Evolutionary conservation across 2,888 invertebrate genomes (phyloP).

Genomic region (Brachylomia viminalis): DNA sequence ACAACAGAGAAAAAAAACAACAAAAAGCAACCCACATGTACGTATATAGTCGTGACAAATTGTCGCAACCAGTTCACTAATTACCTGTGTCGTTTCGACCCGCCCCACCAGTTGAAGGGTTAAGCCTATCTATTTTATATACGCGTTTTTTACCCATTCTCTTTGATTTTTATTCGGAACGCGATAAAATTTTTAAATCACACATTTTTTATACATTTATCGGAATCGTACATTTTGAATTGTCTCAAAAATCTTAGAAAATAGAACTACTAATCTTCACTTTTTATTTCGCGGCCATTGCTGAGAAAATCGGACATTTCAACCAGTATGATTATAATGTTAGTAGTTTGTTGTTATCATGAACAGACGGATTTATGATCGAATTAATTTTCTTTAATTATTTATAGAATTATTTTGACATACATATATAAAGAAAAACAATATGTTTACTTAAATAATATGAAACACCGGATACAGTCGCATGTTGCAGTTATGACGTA

Average conservation of each 20-base stretch:
- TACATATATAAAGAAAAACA: neutral
- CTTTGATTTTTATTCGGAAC: constrained; percentile 54
- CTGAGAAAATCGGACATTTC: too few relatives aligned
- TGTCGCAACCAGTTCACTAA: constrained; percentile 68
- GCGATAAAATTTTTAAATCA: constrained; percentile 46
- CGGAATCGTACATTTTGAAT: constrained; percentile 18
- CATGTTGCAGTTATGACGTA: too few relatives aligned
- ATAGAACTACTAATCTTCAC: too few relatives aligned
- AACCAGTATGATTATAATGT: neutral
- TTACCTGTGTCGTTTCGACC: constrained; percentile 69
- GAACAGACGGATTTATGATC: neutral
- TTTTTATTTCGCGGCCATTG: too few relatives aligned
- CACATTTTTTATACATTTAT: constrained; percentile 42
- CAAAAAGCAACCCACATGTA: constrained; percentile 48
- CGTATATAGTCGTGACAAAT: constrained; percentile 69
- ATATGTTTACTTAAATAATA: too few relatives aligned
- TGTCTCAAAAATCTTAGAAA: constrained; percentile 10
- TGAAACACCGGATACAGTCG: too few relatives aligned
- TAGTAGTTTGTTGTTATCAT: neutral
- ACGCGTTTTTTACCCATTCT: constrained; percentile 55
- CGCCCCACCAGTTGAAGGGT: constrained; percentile 72
- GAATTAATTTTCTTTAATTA: neutral
- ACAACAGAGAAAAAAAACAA: constrained; percentile 40
- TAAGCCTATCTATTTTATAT: constrained; percentile 77
- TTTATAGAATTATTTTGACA: neutral